Base-by-base conservation (phyloP, 2,797 vertebrate genomes). In the Pseudochromis fuscus region DNA sequence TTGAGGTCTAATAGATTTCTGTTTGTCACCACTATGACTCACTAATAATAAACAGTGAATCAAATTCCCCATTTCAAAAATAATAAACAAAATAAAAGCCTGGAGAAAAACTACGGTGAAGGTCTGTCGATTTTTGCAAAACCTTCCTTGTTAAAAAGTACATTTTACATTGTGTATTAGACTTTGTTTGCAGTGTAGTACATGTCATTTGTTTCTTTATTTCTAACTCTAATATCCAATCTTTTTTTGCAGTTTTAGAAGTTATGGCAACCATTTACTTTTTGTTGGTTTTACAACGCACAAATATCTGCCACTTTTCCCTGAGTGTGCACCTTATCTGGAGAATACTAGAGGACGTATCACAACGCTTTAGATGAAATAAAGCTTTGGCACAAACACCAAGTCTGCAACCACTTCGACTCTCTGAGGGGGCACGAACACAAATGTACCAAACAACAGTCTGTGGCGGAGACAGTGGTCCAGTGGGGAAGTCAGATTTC, bases 291-390 rank as follows among this genome's bases (percentile, higher is more conserved):
- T 37, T 37, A 37, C 16, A 15, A 37, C 35, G 16, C 53, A 56
- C 13, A 48, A 19, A 56, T 46, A 27, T 15, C 27, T 25, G 13
- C 56, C 61, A 24, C 24, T 46, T 67, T n/a, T n/a, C n/a, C n/a
- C n/a, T 51, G 25, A 15, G 53, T 52, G 48, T 60, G 33, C 40
- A 30, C 58, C 37, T 49, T 28, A 33, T 61, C 49, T 0, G 7
- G 46, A 52, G 51, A 75, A 58, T 23, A 18, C 63, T 51, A 64
- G 33, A 77, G 56, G 84, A 50, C 46, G 30, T 57, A 72, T 81
- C 66, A 58, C 44, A 77, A 71, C 11, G 30, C 35, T 66, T 71
- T 28, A 30, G 58, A 77, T 77, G 48, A 83, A 84, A 82, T 84
- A 40, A 73, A 40, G 76, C n/a, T 80, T 87, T 83, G 79, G 72